A percentile compares a stretch with the other conserved stretches of the same genome.
These are phyloP conservation scores for Drosophila nr. medialis DNA, from an alignment of 2,888 invertebrate genomes.

Conservation along the genomic window DNA sequence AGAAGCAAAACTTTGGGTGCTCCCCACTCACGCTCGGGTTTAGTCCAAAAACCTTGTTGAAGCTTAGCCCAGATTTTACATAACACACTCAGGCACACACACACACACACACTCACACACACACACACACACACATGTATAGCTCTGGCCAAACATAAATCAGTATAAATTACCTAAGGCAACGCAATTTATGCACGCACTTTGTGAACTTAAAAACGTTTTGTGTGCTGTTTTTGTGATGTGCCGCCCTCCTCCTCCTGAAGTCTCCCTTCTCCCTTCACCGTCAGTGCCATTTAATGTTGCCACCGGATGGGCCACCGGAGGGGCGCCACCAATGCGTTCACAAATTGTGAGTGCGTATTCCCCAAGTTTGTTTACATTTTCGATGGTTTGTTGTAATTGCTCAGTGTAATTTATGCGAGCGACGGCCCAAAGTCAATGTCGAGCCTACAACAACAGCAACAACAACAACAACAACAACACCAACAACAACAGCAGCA, in stretches of 20 bases:
- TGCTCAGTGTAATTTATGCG: slow-evolving; percentile 75
- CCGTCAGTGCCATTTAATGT: not conserved
- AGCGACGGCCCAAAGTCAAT: slow-evolving; percentile 73
- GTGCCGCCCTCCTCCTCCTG: not conserved
- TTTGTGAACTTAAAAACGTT: slow-evolving; percentile 69
- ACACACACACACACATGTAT: not conserved
- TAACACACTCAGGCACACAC: not conserved
- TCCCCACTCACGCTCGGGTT: not conserved
- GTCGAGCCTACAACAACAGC: slow-evolving; percentile 43
- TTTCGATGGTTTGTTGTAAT: slow-evolving; percentile 62
- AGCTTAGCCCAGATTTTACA: slow-evolving; percentile 9
- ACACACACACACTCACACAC: not conserved
- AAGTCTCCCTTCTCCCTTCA: too few relatives aligned
- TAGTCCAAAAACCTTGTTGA: not conserved
- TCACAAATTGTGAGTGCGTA: slow-evolving; percentile 53
- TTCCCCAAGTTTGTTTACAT: slow-evolving; percentile 59
- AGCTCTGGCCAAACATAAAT: slow-evolving; percentile 29
- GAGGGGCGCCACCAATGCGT: slow-evolving; percentile 28
- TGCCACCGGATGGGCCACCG: slow-evolving; percentile 2
- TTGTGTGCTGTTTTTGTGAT: slow-evolving; percentile 33
- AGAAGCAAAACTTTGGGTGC: not conserved
- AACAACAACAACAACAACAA: slow-evolving; percentile 1
- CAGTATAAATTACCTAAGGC: slow-evolving; percentile 52
- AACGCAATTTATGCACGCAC: slow-evolving; percentile 54
- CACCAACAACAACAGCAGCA: too few relatives aligned